phyloP scores from a whole-genome alignment of 2,797 vertebrate species.

The Myoxocephalus aenaeus region DNA sequence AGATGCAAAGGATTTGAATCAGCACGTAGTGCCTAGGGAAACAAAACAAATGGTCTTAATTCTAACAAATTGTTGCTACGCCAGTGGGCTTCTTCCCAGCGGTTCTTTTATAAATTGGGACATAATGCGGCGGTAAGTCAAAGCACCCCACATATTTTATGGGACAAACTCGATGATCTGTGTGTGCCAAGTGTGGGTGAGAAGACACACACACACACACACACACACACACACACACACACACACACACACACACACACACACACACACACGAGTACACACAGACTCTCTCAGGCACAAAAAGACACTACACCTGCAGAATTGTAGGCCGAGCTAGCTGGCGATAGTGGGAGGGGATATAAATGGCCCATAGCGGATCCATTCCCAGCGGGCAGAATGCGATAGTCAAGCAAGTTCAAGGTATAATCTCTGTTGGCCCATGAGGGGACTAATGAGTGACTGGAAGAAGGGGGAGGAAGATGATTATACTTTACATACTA shows the following conservation, averaged over 20 bases:
- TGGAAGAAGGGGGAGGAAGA: constrained; percentile 81
- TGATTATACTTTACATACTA: constrained; percentile 90
- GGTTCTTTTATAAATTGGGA: constrained; percentile 79
- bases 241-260: constrained; percentile 52
- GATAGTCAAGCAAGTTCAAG: constrained; percentile 84
- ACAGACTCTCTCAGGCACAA: constrained; percentile 43
- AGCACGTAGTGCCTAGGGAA: constrained; percentile 59
- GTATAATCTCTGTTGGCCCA: constrained; percentile 84
- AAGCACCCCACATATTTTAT: constrained; percentile 79
- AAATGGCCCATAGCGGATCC: constrained; percentile 79
- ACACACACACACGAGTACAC: constrained; percentile 40
- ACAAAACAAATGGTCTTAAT: constrained; percentile 76
- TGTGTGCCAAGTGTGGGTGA: constrained; percentile 60
- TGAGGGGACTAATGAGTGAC: constrained; percentile 86
- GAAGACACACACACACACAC: constrained; percentile 59
- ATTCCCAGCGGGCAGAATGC: constrained; percentile 78
- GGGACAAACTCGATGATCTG: constrained; percentile 77
- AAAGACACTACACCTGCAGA: constrained; percentile 70
- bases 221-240: constrained; percentile 57
- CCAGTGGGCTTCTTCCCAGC: constrained; percentile 68
- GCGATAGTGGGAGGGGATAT: constrained; percentile 74
- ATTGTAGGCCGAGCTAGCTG: constrained; percentile 55
- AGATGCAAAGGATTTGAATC: constrained; percentile 63
- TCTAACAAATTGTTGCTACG: constrained; percentile 71
- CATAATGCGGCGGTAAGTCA: constrained; percentile 77